Conservation (phyloP, 64 coral and sea anemone genomes). For the Porites australiensis region DNA sequence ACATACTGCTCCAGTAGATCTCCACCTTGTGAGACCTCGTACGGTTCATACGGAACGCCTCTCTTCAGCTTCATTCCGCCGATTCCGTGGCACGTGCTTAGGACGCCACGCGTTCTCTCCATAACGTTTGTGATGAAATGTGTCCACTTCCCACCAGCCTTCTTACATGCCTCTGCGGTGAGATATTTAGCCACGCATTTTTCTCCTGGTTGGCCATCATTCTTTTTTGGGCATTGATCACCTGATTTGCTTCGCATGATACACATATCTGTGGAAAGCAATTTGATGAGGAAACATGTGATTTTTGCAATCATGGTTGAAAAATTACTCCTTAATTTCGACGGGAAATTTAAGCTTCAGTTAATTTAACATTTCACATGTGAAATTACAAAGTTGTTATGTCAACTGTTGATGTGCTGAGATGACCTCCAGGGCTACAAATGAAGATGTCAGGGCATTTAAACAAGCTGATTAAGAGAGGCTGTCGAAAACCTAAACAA, state of each 20-base stretch:
- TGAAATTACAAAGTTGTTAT: no score
- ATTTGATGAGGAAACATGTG: not conserved
- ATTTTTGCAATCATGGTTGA: not conserved
- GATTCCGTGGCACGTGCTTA: not conserved
- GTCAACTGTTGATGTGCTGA: no score
- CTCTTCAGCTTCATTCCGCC: not conserved
- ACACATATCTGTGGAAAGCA: slow-evolving; percentile 10
- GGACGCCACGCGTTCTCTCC: not conserved
- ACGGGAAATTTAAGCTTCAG: no score
- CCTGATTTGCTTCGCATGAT: not conserved
- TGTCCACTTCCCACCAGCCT: not conserved
- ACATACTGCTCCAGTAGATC: not conserved
- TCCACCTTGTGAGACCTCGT: not conserved
- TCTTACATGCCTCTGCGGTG: not conserved
- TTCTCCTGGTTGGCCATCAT: not conserved
- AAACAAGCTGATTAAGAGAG: no score
- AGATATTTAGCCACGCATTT: slow-evolving; percentile 40
- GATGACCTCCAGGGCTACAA: no score
- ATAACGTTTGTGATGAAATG: slow-evolving; percentile 3
- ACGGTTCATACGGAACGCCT: not conserved
- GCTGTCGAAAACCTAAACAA: no score
- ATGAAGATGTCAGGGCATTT: no score
- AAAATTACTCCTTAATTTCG: not conserved
- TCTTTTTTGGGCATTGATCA: not conserved
- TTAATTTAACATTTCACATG: no score